phyloP scores from a whole-genome alignment of 1,140 invertebrate species.

The Aphaenogaster floridana region DNA sequence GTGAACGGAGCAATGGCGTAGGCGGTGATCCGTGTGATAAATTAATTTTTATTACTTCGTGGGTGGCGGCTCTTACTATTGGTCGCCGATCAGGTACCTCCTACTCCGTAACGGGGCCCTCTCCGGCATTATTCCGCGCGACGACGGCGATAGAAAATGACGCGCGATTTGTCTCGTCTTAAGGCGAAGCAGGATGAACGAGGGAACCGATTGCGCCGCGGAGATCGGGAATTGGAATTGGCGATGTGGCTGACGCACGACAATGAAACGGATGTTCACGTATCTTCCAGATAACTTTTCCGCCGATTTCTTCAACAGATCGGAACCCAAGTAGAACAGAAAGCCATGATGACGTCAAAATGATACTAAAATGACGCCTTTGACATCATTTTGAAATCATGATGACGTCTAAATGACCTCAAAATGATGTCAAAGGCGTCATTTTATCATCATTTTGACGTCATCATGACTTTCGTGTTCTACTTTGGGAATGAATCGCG shows the following conservation, averaged over 20 bases:
- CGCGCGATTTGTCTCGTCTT: slow-evolving; percentile 65
- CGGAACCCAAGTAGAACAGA: not conserved
- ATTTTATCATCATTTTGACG: no score
- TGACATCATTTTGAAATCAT: no score
- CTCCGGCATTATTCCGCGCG: slow-evolving; percentile 68
- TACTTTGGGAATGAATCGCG: not conserved
- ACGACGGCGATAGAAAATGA: slow-evolving; percentile 56
- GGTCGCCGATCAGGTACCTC: slow-evolving; percentile 80
- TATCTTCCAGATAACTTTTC: slow-evolving; percentile 1
- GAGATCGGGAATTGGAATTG: slow-evolving; percentile 37
- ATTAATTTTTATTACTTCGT: slow-evolving; percentile 83
- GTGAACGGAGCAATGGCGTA: slow-evolving; percentile 80
- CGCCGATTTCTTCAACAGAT: not conserved
- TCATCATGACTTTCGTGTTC: no score
- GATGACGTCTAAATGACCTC: no score
- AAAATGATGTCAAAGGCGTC: no score
- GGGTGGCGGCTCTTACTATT: slow-evolving; percentile 82
- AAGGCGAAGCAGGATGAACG: slow-evolving; percentile 24
- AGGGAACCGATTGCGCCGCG: slow-evolving; percentile 37
- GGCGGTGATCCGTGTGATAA: slow-evolving; percentile 81
- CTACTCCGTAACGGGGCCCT: slow-evolving; percentile 71
- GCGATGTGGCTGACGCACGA: not conserved
- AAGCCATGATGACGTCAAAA: no score
- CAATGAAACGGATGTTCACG: slow-evolving; percentile 16
- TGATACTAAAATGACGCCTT: no score